Base-by-base conservation (phyloP, 2,888 invertebrate genomes). In the Chorisops tibialis region DNA sequence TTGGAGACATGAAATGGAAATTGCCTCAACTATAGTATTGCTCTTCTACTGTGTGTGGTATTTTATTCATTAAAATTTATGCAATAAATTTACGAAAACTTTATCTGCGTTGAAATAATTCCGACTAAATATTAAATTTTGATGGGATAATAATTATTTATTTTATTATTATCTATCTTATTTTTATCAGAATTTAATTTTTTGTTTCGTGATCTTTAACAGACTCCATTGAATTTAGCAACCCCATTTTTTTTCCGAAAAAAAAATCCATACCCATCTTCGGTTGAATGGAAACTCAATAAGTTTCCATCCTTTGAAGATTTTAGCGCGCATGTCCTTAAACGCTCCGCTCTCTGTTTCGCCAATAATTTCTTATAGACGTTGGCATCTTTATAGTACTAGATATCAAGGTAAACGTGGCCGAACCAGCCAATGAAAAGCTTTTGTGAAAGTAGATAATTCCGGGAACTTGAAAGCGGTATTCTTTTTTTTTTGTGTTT, bases 281-380 rank as follows among this genome's bases (percentile, higher is more conserved):
- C 56, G 22, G 43, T 56, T 56, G n/a, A 45, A 56, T 56, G 35
- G 45, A 35, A 56, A 43, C 35, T 24, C 45, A 30, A 56, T 56
- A 45, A 54, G 22, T 14, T 24, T 43, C 21, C 24, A 2, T 18
- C 6, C 24, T 56, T 56, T 45, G 45, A 56, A 30, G 43, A 56
- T 43, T 45, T 43, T 47, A 21, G n/a, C 30, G 56, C 56, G 56
- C 56, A 56, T 56, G 56, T 56, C 56, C 56, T 56, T 45, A 18
- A 45, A 12, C 4, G n/a, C 19, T 39, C 38, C 35, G 3, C n/a
- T 30, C 18, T 12, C 16, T 38, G 4, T 21, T 21, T 18, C 6
- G 2, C 18, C 51, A 4, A 3, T 35, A 19, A 38, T 18, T 52
- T 19, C 51, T 7, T 52, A 52, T 22, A 39, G 52, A 30, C 56